Percentiles rank a stretch among this genome's conserved stretches.
These are phyloP conservation scores for Strigops habroptila DNA, from an alignment of 2,113 vertebrate genomes.

Conservation along the genomic window DNA sequence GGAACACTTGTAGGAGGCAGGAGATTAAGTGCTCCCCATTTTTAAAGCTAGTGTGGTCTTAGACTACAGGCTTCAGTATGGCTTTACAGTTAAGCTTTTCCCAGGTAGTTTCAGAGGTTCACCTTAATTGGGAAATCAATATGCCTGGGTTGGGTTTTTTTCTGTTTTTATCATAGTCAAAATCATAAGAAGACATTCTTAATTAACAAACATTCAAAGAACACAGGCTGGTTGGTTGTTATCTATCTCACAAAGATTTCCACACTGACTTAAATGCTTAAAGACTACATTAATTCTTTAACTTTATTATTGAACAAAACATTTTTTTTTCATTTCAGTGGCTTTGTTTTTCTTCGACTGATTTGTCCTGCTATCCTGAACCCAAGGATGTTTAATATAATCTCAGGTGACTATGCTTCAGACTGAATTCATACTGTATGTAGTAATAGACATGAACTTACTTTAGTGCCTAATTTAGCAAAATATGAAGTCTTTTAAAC, in stretches of 20 bases:
- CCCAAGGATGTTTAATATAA: constrained; percentile 98
- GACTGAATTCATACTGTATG: neutral
- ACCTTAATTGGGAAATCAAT: neutral
- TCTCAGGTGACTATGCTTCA: constrained; percentile 82
- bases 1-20: neutral
- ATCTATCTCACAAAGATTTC: constrained; percentile 7
- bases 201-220: neutral
- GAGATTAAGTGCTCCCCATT: neutral
- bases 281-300: neutral
- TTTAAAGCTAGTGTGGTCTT: neutral
- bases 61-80: neutral
- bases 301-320: constrained; percentile 16
- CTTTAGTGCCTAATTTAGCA: neutral
- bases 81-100: neutral
- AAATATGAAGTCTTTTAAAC: neutral
- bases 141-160: neutral
- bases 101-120: neutral
- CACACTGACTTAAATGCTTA: neutral
- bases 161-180: neutral
- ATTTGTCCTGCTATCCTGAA: constrained; percentile 98
- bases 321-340: constrained; percentile 76
- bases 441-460: neutral
- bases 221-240: neutral
- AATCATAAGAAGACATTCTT: neutral
- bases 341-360: constrained; percentile 96